phyloP scores from a whole-genome alignment of 2,797 vertebrate genomes.

The Sternotherus odoratus region DNA sequence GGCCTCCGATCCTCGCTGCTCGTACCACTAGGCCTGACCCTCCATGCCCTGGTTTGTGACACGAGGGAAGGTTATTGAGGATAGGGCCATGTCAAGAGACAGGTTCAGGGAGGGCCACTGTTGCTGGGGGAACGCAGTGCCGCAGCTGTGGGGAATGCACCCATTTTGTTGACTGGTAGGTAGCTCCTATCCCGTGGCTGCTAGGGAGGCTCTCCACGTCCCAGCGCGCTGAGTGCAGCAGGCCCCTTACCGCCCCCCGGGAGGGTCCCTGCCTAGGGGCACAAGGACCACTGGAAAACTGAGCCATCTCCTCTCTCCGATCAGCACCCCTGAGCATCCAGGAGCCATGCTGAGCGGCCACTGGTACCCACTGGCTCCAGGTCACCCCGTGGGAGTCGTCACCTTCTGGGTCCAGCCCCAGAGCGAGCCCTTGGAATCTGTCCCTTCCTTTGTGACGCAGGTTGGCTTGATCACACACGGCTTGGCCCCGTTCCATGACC shows the following conservation, averaged over 20 bases:
- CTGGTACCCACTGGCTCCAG: not conserved
- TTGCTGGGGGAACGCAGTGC: not conserved
- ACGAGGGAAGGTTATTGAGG: not conserved
- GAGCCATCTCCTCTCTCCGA: not conserved
- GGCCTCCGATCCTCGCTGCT: not conserved
- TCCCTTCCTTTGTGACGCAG: constrained; percentile 75
- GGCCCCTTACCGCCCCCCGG: not conserved
- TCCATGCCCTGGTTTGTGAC: not conserved
- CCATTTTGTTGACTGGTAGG: not conserved
- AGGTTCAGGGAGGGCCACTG: not conserved
- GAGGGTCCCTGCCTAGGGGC: not conserved
- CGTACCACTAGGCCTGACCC: accelerated
- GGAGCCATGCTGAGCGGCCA: not conserved
- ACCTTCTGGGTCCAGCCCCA: constrained; percentile 51
- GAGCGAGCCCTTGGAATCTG: constrained; percentile 47
- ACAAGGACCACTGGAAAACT: not conserved
- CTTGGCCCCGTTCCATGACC: constrained; percentile 58
- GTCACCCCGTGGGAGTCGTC: not conserved
- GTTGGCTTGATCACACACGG: constrained; percentile 42
- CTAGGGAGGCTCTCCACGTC: not conserved
- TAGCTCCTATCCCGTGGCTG: not conserved
- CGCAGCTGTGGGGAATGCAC: not conserved
- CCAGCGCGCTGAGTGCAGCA: not conserved
- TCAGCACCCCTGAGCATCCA: not conserved
- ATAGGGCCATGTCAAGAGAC: too few species aligned